These are phyloP conservation scores for Etheostoma nigrum DNA, from an alignment of 2,797 vertebrate genomes.

Conservation along the genomic window DNA sequence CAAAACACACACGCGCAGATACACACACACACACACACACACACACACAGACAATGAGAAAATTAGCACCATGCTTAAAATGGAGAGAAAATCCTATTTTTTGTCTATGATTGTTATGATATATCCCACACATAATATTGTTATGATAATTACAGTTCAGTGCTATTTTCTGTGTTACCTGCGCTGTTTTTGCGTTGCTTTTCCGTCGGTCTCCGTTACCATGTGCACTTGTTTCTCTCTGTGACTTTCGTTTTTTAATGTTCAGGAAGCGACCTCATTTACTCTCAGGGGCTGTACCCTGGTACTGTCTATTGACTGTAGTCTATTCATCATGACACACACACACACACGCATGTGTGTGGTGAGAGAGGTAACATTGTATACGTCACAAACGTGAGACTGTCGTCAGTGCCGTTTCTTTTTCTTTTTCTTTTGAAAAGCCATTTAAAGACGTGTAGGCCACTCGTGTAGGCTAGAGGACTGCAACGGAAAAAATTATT, in stretches of 20 bases:
- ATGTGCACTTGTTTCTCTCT: slow-evolving; percentile 54
- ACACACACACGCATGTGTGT: background rate
- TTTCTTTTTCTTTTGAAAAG: too few relatives aligned
- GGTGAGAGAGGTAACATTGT: background rate
- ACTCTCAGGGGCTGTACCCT: slow-evolving; percentile 9
- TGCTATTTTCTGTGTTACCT: slow-evolving; percentile 30
- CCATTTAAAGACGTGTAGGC: too few relatives aligned
- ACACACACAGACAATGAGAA: too few relatives aligned
- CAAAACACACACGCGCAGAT: too few relatives aligned
- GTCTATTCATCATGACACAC: background rate
- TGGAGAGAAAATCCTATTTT: background rate
- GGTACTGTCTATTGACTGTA: too few relatives aligned
- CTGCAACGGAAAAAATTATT: too few relatives aligned
- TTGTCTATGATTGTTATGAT: background rate
- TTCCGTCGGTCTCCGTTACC: slow-evolving; percentile 29
- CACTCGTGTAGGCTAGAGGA: too few relatives aligned
- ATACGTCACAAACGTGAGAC: background rate
- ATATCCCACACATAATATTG: background rate
- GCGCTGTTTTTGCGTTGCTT: slow-evolving; percentile 22
- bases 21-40: too few relatives aligned
- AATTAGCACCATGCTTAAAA: too few relatives aligned
- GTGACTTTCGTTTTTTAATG: slow-evolving; percentile 61
- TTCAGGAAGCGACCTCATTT: slow-evolving; percentile 52
- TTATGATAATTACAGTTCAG: too few relatives aligned
- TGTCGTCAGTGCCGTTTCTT: background rate